Evolutionary conservation across 2,888 invertebrate genomes (phyloP), one percentile per base, ranked within the genome.

Genomic region (Tridacna crocea): DNA sequence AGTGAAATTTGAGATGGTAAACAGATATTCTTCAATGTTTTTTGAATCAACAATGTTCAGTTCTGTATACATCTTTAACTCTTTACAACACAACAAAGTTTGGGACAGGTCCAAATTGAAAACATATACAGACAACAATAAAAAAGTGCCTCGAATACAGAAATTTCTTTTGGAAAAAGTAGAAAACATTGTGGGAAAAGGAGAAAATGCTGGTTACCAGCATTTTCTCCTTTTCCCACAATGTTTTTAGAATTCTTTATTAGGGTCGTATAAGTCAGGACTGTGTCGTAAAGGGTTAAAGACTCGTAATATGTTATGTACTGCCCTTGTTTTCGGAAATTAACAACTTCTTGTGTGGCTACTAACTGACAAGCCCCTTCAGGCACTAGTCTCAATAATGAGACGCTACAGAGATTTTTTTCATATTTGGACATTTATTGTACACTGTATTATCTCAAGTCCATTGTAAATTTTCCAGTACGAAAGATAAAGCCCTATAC

Each of bases 1-100:
- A 55, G 75, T 83, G 11, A 8, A 55, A 2, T 36, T 63, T 75
- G 87, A 86, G 75, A 82, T 83, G 83, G 91, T 91, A 79, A 48
- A 72, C 26, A 55, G n/a, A n/a, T 13, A 58, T 12, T 48, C 17
- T 47, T 6, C 8, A 15, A 51, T 17, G 22, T 10, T 15, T 72
- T 17, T 15, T 3, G 4, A 22, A 24, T 24, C 13, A 22, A 24
- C 22, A 22, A 63, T 13, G n/a, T 19, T 19, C 24, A 22, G 3
- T 63, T 63, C 12, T 19, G 4, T 22, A 10, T 22, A n/a, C 11
- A 65, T 19, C 6, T 65, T 27, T 27, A 27, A 65, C 15, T 12
- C 65, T 12, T 27, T 65, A 10, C 47, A 11, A 47, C 46, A 22
- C 19, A 70, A 11, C 17, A 27, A 26, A 6, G 26, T n/a, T 61